Conservation (phyloP, 2,797 vertebrate species). For the Lophius americanus region DNA sequence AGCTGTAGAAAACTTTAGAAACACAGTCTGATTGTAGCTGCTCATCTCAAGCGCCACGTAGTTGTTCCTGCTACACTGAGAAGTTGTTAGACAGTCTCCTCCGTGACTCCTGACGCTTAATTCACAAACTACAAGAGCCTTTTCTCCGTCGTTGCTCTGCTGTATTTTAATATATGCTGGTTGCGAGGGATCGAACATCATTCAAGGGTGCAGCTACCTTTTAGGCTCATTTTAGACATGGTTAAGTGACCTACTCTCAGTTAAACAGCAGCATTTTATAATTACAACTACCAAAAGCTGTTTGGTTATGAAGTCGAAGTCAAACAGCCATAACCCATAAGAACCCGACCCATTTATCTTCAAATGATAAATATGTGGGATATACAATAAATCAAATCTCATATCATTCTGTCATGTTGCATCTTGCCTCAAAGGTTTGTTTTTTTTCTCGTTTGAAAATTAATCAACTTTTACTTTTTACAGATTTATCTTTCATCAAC, state of each 20-base stretch:
- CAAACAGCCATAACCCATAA: too few species aligned
- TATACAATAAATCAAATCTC: too few species aligned
- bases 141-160: background rate
- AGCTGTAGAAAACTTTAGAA: background rate
- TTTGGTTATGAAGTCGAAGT: too few species aligned
- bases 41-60: background rate
- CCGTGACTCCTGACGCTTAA: background rate
- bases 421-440: too few species aligned
- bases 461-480: too few species aligned
- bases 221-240: background rate
- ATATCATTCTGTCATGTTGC: too few species aligned
- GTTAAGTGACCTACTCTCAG: background rate
- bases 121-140: background rate
- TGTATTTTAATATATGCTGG: background rate
- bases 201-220: background rate
- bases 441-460: too few species aligned
- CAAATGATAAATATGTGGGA: too few species aligned
- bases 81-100: background rate
- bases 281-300: background rate
- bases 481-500: too few species aligned
- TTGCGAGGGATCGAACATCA: background rate
- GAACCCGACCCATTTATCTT: too few species aligned
- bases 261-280: background rate
- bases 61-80: background rate
- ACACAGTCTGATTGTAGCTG: background rate